Evolutionary conservation across 2,888 invertebrate species (phyloP), one percentile per base, ranked within the genome.

Genomic region (Hydrotaea diabolus): DNA sequence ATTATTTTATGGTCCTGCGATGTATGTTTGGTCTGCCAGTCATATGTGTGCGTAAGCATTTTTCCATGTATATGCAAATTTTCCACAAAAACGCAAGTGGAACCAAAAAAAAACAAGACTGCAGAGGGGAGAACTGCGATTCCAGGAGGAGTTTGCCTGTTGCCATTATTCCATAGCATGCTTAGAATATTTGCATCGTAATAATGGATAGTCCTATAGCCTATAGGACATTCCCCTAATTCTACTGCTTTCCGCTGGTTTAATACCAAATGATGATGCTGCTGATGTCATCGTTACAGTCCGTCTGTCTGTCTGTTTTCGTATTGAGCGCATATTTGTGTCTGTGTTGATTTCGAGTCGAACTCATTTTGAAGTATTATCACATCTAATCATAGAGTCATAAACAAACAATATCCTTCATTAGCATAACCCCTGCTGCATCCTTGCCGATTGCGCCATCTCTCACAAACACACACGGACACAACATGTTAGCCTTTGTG

Each of bases 361-460:
- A 85, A 82, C 85, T 85, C 82, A 85, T 85, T 85, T 85, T 71
- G 74, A 49, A 85, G 85, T 77, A 85, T 85, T 85, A 85, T 85
- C 82, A 85, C 82, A 85, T 85, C 79, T 85, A 82, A 85, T 82
- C 85, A 80, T 69, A 36, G 69, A 82, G 59, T 79, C 79, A 82
- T 85, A 79, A 85, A 82, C 79, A 85, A 85, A 85, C 82, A 85
- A 85, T 85, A 82, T 80, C 85, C 82, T 75, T 84, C 83, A 84
- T 81, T 84, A 75, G 80, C 72, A 13, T 31, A 2, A 2, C 31
- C 31, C 31, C 31, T 31, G 31, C 31, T 7, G 31, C 31, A 31
- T 31, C 31, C 31, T 31, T 4, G 2, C 7, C 31, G 31, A n/a
- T n/a, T n/a, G n/a, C n/a, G n/a, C n/a, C n/a, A n/a, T n/a, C n/a